A percentile compares a stretch with the other conserved stretches of the same genome.
Conservation (phyloP, 2,113 vertebrate species). For the Hystrix cristata region DNA sequence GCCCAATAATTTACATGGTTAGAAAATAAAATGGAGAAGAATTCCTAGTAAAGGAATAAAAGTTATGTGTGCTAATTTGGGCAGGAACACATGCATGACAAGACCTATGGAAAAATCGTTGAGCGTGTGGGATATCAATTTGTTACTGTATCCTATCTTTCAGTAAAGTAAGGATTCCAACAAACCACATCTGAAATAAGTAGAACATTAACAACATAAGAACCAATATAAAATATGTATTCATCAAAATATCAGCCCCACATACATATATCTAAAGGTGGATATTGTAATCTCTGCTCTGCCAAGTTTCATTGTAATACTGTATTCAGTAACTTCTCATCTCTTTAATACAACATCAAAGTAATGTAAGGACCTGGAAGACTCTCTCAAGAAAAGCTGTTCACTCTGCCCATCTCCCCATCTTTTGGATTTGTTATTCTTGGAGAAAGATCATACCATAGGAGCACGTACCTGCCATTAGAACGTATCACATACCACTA, state of each 20-base stretch:
- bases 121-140: neutral
- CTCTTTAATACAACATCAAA: neutral
- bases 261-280: neutral
- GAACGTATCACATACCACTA: neutral
- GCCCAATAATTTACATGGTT: neutral
- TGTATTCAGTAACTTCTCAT: neutral
- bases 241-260: neutral
- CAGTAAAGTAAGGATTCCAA: neutral
- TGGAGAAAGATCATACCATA: neutral
- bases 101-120: neutral
- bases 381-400: neutral
- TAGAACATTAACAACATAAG: neutral
- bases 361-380: neutral
- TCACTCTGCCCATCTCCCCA: neutral
- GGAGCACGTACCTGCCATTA: neutral
- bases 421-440: neutral
- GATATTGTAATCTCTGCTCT: neutral
- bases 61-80: neutral
- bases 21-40: constrained; percentile 16
- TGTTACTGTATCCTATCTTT: neutral
- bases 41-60: neutral
- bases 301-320: neutral
- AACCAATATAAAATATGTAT: constrained; percentile 14
- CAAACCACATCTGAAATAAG: constrained; percentile 12
- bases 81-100: neutral